A percentile compares a stretch with the other conserved stretches of the same genome.
These are phyloP conservation scores for Botrylloides violaceus DNA, from an alignment of 23 tunicate species.

Conservation along the genomic window DNA sequence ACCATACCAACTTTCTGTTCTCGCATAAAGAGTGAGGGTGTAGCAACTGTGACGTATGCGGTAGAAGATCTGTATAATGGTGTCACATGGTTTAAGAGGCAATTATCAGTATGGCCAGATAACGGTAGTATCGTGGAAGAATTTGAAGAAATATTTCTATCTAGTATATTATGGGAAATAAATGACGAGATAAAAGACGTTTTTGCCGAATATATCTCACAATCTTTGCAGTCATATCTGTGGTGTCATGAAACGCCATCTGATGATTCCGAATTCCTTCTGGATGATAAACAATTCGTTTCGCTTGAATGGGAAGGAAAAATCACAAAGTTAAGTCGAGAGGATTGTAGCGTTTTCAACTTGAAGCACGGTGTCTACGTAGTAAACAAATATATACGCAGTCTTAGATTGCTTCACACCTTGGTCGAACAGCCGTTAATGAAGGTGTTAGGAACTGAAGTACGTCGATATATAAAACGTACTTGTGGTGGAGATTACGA, in stretches of 20 bases:
- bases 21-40: neutral
- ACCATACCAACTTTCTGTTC: neutral
- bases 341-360: neutral
- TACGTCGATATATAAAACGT: constrained; percentile 39
- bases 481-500: constrained; percentile 57
- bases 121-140: constrained; percentile 1
- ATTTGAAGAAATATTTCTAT: constrained; percentile 19
- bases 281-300: neutral
- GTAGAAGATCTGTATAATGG: neutral
- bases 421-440: constrained; percentile 34
- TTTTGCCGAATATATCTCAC: constrained; percentile 21
- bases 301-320: neutral
- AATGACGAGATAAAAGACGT: constrained; percentile 12
- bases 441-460: constrained; percentile 44
- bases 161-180: constrained; percentile 37
- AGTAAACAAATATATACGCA: neutral
- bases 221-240: constrained; percentile 28
- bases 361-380: neutral
- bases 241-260: neutral
- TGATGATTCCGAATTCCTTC: neutral
- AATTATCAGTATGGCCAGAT: constrained; percentile 17
- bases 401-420: constrained; percentile 27
- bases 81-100: constrained; percentile 23
- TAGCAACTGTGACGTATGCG: neutral
- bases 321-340: neutral